Base-by-base conservation (phyloP, 2,888 invertebrate species). In the Alviniconcha strummeri region DNA sequence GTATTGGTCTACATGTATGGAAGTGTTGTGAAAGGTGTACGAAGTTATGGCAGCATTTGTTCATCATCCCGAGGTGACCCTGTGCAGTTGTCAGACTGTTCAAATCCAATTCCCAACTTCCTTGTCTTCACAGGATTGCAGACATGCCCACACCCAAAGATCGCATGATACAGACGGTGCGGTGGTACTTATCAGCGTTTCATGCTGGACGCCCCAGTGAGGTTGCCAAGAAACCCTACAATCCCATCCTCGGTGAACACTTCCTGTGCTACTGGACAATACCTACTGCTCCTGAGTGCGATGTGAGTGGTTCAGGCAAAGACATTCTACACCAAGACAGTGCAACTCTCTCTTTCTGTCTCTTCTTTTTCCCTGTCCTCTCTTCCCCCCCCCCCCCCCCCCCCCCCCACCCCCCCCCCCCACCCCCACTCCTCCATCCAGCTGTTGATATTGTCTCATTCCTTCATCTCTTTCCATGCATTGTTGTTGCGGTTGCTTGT, bases 151-250 rank as follows among this genome's bases (percentile, higher is more conserved):
- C 96, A 71, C 97, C 98, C 0, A 95, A 95, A 87, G 98, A 98
- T 85, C 95, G 99, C 84, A 98, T 99, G 96, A 96, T 99, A 55
- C 98, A 98, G 94, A 97, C 98, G 64, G 96, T 98, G 1, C 96
- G 97, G 88, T 99, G 99, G 98, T 99, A 99, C 95, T 94, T 99
- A 90, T 98, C 98, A 90, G 98, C 99, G 84, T 99, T 98, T 95
- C 99, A 99, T 95, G 99, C 99, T 4, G 99, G 99, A 0, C 96
- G 99, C 87, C 98, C 98, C 94, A 98, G 98, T 87, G 96, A 97
- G 72, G 98, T 99, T 54, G 99, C 99, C 87, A 99, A 99, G 95
- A 99, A 99, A 93, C 99, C 99, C 0, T 99, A 99, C 95, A 99
- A 99, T 95, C 99, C 99, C 5, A 97, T 99, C 89, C 94, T 99